Percentiles rank a stretch among this genome's conserved stretches.
phyloP scores from a whole-genome alignment of 2,113 vertebrate genomes.

The Numida meleagris region DNA sequence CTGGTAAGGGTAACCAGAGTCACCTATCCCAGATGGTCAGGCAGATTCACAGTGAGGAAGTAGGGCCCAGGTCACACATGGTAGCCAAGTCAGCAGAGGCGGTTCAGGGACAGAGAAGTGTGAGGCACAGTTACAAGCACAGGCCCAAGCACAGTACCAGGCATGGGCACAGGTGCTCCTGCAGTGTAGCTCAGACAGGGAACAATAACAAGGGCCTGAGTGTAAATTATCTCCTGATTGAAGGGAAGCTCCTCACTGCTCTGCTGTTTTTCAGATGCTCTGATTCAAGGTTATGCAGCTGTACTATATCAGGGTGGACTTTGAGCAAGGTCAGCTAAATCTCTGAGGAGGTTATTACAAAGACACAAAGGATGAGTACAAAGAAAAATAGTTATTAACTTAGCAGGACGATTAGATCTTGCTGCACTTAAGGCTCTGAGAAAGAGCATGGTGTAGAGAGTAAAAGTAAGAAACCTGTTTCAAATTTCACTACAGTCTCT shows the following conservation, averaged over 20 bases:
- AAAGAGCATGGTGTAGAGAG: background rate
- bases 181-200: accelerated
- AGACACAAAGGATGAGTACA: background rate
- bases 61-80: background rate
- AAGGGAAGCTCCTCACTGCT: background rate
- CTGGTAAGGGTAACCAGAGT: accelerated
- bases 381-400: background rate
- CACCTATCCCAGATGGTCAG: background rate
- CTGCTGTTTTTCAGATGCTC: background rate
- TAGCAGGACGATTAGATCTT: background rate
- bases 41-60: accelerated
- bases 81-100: background rate
- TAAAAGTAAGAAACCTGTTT: background rate
- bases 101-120: background rate
- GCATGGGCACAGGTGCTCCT: background rate
- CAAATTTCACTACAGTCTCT: background rate
- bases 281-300: background rate
- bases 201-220: background rate
- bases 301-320: background rate
- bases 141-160: background rate
- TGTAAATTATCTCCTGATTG: background rate
- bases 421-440: background rate
- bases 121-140: background rate
- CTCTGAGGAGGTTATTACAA: background rate
- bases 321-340: background rate